Percentiles rank a stretch among this genome's conserved stretches.
These are phyloP conservation scores for Eumaeus atala DNA, from an alignment of 1,140 invertebrate genomes.

Conservation along the genomic window DNA sequence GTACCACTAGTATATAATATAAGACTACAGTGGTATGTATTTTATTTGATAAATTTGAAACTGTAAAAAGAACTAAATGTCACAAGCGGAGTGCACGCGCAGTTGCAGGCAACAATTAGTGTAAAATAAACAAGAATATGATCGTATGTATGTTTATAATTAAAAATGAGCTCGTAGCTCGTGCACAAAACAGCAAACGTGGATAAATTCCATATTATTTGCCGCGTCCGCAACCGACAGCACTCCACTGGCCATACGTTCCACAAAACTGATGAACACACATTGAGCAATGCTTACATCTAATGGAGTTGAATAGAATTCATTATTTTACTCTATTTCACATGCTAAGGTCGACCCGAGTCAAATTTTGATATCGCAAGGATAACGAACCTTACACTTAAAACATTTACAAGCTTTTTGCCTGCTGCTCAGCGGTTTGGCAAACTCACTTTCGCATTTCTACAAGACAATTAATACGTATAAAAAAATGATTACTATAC, in stretches of 20 bases:
- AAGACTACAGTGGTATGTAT: no score
- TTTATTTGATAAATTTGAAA: no score
- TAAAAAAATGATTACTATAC: no score
- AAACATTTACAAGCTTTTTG: no score
- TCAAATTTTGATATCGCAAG: background rate
- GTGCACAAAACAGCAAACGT: background rate
- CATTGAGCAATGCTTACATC: background rate
- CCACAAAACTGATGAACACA: slow-evolving; percentile 1
- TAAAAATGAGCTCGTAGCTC: background rate
- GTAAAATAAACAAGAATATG: slow-evolving; percentile 4
- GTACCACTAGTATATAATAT: no score
- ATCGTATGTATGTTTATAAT: background rate
- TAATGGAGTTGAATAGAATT: background rate
- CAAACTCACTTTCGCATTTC: no score
- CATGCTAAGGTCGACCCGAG: background rate
- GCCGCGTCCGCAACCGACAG: background rate
- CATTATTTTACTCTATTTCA: background rate
- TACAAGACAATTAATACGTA: no score
- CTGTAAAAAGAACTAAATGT: no score
- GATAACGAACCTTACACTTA: no score
- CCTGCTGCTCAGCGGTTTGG: no score
- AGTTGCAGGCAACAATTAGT: no score
- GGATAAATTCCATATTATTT: background rate
- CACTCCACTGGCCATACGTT: background rate
- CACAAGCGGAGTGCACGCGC: no score